Evolutionary conservation across 2,888 invertebrate genomes (phyloP), one percentile per base, ranked within the genome.

Genomic region (Dermolepida albohirtum): DNA sequence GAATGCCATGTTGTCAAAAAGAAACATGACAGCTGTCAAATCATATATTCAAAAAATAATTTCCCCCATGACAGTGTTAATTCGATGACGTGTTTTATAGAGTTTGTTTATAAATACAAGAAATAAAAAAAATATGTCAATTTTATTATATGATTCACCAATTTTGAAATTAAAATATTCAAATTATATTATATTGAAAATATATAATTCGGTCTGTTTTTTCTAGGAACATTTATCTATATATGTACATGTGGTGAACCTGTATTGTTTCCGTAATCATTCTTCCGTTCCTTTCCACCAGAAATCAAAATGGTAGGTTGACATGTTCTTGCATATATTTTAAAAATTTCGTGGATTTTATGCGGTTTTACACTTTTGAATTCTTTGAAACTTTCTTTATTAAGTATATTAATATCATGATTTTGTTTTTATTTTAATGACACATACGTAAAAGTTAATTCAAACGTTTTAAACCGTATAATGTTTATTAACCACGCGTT

Each of bases 301-400:
- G 74, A 72, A 76, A 78, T 75, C 82, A 83, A 76, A 79, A 84
- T 84, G 84, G 84, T 84, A 76, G 80, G 84, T 81, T 41, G 57
- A 66, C 70, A 70, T 62, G 67, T 64, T 57, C 41, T 29, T 41
- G 66, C 67, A 16, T 64, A 64, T 65, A 50, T 69, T 71, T 64
- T 69, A 57, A 64, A 68, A 16, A 69, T 69, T 66, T 41, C 40
- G 63, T 70, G 54, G 52, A 68, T 64, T 68, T 51, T 10, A 39
- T 51, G 34, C 8, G 16, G 14, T 7, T 16, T n/a, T 11, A 16
- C 10, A 50, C 39, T 39, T 22, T 6, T 12, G 10, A 50, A 17
- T 39, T 14, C 50, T 1, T 16, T 41, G 6, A 22, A 49, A 49
- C 11, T 47, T 39, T n/a, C 14, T 47, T 47, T 63, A 11, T 11